phyloP scores from a whole-genome alignment of 2,797 vertebrate species.

The Phylloscopus collybita region DNA sequence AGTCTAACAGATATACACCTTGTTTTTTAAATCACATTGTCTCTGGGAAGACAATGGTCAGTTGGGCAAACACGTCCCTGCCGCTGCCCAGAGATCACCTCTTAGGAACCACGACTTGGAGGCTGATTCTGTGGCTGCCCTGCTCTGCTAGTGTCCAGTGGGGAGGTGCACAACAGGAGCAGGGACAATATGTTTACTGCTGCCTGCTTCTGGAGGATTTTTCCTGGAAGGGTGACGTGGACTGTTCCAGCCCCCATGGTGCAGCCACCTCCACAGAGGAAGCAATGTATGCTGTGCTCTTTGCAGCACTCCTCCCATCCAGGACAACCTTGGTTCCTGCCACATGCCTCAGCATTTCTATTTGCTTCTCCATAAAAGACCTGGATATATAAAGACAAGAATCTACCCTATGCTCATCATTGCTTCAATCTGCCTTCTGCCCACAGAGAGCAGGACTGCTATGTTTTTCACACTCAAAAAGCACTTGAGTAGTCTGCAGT shows the following conservation, averaged over 20 bases:
- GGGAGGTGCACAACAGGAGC: not conserved
- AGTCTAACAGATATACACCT: not conserved
- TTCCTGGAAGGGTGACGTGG: not conserved
- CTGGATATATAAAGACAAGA: not conserved
- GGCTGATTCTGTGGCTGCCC: not conserved
- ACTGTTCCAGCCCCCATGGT: rapidly evolving
- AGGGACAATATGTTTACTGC: not conserved
- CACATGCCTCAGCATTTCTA: not conserved
- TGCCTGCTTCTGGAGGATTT: not conserved
- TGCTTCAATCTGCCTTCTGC: not conserved
- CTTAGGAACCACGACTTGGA: not conserved
- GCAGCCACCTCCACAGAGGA: not conserved
- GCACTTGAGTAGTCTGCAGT: not conserved
- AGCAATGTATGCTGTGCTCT: rapidly evolving
- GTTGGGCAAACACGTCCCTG: not conserved
- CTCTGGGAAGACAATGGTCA: not conserved
- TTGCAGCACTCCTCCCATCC: not conserved
- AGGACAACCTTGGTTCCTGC: not conserved
- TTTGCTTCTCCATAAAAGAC: not conserved
- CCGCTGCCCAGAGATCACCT: not conserved
- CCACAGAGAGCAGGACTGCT: not conserved
- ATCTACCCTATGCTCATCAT: not conserved
- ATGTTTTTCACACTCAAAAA: not conserved
- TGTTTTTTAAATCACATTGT: not conserved
- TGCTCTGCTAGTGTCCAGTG: not conserved